These are phyloP conservation scores for Campaea margaritaria DNA, from an alignment of 2,888 invertebrate species.

Conservation along the genomic window DNA sequence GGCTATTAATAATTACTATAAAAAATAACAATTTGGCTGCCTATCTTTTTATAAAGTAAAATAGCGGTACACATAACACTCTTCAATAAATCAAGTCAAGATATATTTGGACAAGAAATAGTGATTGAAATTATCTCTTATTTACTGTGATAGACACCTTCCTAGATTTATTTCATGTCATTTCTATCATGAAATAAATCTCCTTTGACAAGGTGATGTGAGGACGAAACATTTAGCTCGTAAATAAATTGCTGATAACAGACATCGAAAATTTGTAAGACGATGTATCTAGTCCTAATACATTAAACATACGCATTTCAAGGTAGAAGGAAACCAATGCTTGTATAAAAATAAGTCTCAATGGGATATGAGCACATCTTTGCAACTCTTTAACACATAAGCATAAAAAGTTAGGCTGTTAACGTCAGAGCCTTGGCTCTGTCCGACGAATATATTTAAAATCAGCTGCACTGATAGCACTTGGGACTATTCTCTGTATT, in stretches of 20 bases:
- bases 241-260: no score
- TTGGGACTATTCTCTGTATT: slow-evolving; percentile 2
- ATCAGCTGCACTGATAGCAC: slow-evolving; percentile 10
- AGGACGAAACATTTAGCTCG: background rate
- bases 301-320: no score
- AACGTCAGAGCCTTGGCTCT: background rate
- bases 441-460: slow-evolving; percentile 7
- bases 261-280: no score
- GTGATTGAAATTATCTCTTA: slow-evolving; percentile 19
- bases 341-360: no score
- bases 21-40: no score
- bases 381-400: no score
- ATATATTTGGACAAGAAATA: slow-evolving; percentile 20
- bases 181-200: background rate
- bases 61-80: slow-evolving; percentile 20
- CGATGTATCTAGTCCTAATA: no score
- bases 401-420: slow-evolving; percentile 4
- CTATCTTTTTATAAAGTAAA: slow-evolving; percentile 1
- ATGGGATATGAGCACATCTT: no score
- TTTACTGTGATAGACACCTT: background rate
- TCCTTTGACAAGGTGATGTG: slow-evolving; percentile 7
- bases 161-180: background rate
- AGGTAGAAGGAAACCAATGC: no score
- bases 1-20: no score
- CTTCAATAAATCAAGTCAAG: slow-evolving; percentile 27